Evolutionary conservation across 2,888 invertebrate species (phyloP).

Genomic region (Abscondita cerata): DNA sequence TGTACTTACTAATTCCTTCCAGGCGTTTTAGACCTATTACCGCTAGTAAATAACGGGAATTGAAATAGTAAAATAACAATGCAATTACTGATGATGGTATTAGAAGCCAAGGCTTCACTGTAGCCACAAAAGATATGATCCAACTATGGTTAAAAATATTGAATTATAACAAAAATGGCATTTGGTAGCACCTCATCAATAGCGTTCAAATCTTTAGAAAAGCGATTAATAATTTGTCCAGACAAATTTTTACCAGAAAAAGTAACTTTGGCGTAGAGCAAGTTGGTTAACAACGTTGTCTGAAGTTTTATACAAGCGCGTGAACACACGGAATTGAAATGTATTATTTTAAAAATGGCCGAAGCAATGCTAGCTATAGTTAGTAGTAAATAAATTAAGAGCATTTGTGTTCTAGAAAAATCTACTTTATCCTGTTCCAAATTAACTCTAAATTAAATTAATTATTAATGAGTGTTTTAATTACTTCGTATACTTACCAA

Average conservation of each 20-base stretch:
- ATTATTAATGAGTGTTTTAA: too few relatives aligned
- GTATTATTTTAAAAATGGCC: background rate
- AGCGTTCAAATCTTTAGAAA: conserved; percentile 76
- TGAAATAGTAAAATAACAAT: conserved; percentile 68
- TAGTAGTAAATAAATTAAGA: background rate
- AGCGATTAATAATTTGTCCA: conserved; percentile 76
- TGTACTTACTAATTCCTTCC: conserved; percentile 60
- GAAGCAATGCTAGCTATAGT: background rate
- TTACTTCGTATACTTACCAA: too few relatives aligned
- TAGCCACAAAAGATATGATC: background rate
- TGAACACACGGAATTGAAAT: too few relatives aligned
- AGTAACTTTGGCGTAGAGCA: conserved; percentile 77
- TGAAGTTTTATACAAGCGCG: too few relatives aligned
- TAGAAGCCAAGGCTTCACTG: conserved; percentile 51
- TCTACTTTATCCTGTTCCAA: background rate
- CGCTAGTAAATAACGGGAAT: conserved; percentile 70
- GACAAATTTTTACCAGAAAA: conserved; percentile 90
- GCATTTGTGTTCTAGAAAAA: too few relatives aligned
- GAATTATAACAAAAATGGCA: conserved; percentile 63
- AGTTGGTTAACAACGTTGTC: conserved; percentile 61
- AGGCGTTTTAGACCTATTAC: conserved; percentile 74
- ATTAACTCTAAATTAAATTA: background rate
- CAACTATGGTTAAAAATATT: conserved; percentile 1
- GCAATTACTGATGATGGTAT: conserved; percentile 67
- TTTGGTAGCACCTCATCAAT: conserved; percentile 66